Base-by-base conservation (phyloP, 2,888 invertebrate genomes). In the Deilephila elpenor region DNA sequence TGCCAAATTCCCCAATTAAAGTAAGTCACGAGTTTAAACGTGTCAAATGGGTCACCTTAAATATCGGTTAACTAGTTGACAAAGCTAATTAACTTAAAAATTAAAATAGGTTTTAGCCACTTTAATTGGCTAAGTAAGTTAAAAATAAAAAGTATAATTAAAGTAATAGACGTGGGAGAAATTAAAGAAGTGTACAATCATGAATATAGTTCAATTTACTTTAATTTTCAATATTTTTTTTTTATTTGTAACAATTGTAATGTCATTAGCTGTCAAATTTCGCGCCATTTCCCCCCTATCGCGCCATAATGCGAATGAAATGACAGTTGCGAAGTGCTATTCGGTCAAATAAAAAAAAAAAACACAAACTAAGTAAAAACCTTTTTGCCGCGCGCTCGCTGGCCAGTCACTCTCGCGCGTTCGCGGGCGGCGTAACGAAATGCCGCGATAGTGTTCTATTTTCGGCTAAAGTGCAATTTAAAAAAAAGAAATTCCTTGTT, bases 401-500 rank as follows among this genome's bases (percentile, higher is more conserved):
- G 76, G 84, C 85, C 90, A 91, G 90, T 91, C 89, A 82, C 86
- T 85, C 83, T 74, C 80, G 86, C 86, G 89, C 88, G 78, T 80
- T 81, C 87, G 86, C 75, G 78, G 78, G 76, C 74, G 78, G 78
- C 77, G 78, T 75, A 78, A 81, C 82, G 88, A 86, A 86, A 85
- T 89, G 90, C 83, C 83, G 81, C 81, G 79, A 73, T 80, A 71
- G 59, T 59, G 59, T 71, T 71, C 67, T 70, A 53, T 70, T 73
- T 70, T 60, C 73, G 71, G 74, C 70, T 73, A 76, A 76, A 74
- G 74, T 73, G 44, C 62, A 67, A 74, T 60, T 79, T 80, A 75
- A 73, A 71, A 75, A 75, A 34, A 74, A n/a, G 60, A 73, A 71
- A 72, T 74, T 73, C 74, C 73, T 67, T 59, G 67, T 74, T 56